Conservation (phyloP, 1,140 invertebrate species). For the Bemisia tabaci region DNA sequence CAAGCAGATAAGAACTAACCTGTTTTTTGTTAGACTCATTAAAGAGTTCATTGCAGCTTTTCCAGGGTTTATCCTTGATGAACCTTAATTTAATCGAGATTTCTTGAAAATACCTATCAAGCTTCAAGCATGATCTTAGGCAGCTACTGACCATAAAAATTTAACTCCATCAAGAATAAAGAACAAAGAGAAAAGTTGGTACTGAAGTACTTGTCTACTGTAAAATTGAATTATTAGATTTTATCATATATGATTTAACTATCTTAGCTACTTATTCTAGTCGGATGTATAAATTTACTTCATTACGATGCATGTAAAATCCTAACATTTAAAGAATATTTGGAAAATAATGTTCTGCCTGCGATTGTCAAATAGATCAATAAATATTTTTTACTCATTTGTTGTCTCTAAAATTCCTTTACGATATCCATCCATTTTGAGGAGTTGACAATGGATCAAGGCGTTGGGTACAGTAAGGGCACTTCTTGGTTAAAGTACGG, state of each 20-base stretch:
- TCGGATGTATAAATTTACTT: background rate
- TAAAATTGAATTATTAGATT: background rate
- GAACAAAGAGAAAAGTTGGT: background rate
- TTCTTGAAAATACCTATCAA: background rate
- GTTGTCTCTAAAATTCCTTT: too few species aligned
- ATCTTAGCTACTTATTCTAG: background rate
- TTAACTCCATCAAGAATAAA: background rate
- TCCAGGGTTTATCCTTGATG: too few species aligned
- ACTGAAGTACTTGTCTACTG: background rate
- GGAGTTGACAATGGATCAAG: too few species aligned
- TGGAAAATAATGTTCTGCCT: background rate
- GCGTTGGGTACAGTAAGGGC: too few species aligned
- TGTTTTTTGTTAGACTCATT: too few species aligned
- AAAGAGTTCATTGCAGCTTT: too few species aligned
- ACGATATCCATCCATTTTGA: too few species aligned
- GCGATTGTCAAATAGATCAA: background rate
- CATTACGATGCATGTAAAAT: background rate
- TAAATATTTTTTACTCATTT: conserved; percentile 1
- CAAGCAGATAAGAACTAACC: too few species aligned
- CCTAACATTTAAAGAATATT: background rate
- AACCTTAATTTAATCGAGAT: too few species aligned
- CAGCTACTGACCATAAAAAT: too few species aligned
- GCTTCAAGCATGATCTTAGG: background rate
- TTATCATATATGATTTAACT: background rate
- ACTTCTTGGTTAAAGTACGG: too few species aligned